A percentile compares a stretch with the other conserved stretches of the same genome.
Conservation (phyloP, 1,140 invertebrate species). For the Lepidurus arcticus region DNA sequence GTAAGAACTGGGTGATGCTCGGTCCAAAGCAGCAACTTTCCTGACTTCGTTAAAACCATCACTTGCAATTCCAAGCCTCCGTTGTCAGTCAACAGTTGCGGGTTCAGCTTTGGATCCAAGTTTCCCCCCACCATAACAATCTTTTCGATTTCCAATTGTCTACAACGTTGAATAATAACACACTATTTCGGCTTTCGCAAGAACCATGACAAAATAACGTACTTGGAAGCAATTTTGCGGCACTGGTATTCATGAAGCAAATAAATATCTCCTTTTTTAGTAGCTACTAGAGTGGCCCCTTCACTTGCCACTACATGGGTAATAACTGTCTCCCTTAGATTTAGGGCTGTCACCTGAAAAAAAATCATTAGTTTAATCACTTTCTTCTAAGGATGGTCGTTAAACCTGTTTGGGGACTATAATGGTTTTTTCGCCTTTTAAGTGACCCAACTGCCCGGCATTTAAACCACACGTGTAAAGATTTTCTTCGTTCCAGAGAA, state of each 20-base stretch:
- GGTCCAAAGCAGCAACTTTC: slow-evolving; percentile 61
- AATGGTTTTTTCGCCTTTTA: slow-evolving; percentile 38
- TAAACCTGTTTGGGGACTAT: slow-evolving; percentile 47
- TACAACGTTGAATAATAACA: slow-evolving; percentile 38
- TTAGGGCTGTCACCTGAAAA: slow-evolving; percentile 44
- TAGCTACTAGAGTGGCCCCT: slow-evolving; percentile 61
- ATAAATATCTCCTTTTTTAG: slow-evolving; percentile 60
- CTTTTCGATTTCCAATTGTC: slow-evolving; percentile 47
- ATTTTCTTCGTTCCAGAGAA: slow-evolving; percentile 55
- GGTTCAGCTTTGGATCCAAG: slow-evolving; percentile 46
- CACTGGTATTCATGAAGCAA: slow-evolving; percentile 63
- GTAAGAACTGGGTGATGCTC: slow-evolving; percentile 55
- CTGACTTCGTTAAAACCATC: slow-evolving; percentile 53
- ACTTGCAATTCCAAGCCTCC: slow-evolving; percentile 53
- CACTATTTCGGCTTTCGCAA: slow-evolving; percentile 24
- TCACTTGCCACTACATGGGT: slow-evolving; percentile 55
- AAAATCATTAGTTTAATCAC: slow-evolving; percentile 26
- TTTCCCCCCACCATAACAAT: slow-evolving; percentile 51
- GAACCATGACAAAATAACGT: slow-evolving; percentile 26
- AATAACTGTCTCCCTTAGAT: slow-evolving; percentile 43
- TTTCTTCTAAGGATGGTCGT: not conserved
- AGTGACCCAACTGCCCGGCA: slow-evolving; percentile 63
- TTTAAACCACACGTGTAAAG: slow-evolving; percentile 65
- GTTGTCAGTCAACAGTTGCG: slow-evolving; percentile 46
- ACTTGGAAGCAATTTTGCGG: slow-evolving; percentile 61